Base-by-base conservation (phyloP, 2,797 vertebrate species). In the Urophycis tenuis region DNA sequence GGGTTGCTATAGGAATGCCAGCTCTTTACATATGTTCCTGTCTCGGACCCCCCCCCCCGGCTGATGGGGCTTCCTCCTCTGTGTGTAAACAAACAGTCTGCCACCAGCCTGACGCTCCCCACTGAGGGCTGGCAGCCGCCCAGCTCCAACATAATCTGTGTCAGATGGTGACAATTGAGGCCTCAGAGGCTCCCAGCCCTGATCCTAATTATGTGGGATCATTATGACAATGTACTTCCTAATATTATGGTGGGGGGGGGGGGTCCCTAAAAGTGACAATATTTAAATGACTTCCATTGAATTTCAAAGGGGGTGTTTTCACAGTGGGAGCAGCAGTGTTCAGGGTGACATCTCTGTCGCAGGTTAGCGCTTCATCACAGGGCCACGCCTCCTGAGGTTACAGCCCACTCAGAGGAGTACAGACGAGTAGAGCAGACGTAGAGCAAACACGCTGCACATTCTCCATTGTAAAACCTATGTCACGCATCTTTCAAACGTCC, bases 41-140 rank as follows among this genome's bases (percentile, higher is more conserved):
- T 79, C 79, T 78, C 76, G 87, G 81, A 78, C 79, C 82, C 84
- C 85, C 78, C 86, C 80, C 81, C 83, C 82, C 84, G 85, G 86
- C 79, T 86, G 85, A 88, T 85, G 85, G 81, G 83, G 87, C 81
- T 79, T 80, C 76, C 53, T 80, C 87, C 82, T 88, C 90, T 85
- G 85, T 90, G 89, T 90, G 89, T 89, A 93, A 92, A 90, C 90
- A 88, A 90, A 88, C 88, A 89, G 84, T 87, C 86, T 85, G 89
- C 89, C 6, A 86, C 87, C 86, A 86, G 86, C 81, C 84, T 92
- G 90, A 91, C 88, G 90, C 86, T 79, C 82, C 82, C 79, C 35
- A 81, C 82, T 79, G 84, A 85, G 86, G 84, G 78, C 86, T 92
- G 89, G 92, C 89, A 90, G 85, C 81, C 78, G 71, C 87, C 89